Percentiles rank a stretch among this genome's conserved stretches.
Evolutionary conservation across 2,888 invertebrate genomes (phyloP).

Genomic region (Sinotaia quadrata): DNA sequence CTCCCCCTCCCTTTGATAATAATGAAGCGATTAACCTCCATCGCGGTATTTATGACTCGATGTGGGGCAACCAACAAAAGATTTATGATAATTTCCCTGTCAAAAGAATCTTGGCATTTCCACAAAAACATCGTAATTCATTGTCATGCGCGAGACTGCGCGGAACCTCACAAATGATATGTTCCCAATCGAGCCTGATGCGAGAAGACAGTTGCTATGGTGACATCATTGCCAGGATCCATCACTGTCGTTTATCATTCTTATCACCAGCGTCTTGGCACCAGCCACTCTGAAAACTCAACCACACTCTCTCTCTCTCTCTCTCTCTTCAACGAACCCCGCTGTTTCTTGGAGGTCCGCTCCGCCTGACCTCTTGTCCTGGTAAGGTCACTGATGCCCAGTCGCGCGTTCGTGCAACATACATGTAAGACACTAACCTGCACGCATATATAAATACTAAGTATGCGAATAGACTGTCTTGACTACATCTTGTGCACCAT

Average conservation of each 20-base stretch:
- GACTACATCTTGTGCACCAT: too few species aligned
- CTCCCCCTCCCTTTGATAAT: conserved; percentile 22
- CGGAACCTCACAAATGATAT: conserved; percentile 59
- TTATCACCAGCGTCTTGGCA: conserved; percentile 38
- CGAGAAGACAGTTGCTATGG: conserved; percentile 61
- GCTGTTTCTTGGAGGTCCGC: too few species aligned
- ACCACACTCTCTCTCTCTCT: conserved; percentile 5
- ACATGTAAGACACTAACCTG: too few species aligned
- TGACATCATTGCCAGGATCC: conserved; percentile 56
- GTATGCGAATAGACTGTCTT: too few species aligned
- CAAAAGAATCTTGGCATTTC: conserved; percentile 56
- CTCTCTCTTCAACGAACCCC: background rate
- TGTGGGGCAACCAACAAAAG: conserved; percentile 45
- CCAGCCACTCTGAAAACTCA: conserved; percentile 11
- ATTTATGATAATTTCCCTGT: conserved; percentile 65
- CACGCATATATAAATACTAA: too few species aligned
- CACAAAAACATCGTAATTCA: conserved; percentile 60
- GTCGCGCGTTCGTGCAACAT: too few species aligned
- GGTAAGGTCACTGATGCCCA: too few species aligned
- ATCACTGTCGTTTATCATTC: conserved; percentile 61
- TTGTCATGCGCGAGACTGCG: conserved; percentile 53
- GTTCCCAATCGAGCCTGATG: conserved; percentile 58
- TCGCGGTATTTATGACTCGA: conserved; percentile 46
- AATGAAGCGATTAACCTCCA: conserved; percentile 41
- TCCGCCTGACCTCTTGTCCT: too few species aligned